Base-by-base conservation (phyloP, 2,113 vertebrate species). In the Beaufortia kweichowensis region DNA sequence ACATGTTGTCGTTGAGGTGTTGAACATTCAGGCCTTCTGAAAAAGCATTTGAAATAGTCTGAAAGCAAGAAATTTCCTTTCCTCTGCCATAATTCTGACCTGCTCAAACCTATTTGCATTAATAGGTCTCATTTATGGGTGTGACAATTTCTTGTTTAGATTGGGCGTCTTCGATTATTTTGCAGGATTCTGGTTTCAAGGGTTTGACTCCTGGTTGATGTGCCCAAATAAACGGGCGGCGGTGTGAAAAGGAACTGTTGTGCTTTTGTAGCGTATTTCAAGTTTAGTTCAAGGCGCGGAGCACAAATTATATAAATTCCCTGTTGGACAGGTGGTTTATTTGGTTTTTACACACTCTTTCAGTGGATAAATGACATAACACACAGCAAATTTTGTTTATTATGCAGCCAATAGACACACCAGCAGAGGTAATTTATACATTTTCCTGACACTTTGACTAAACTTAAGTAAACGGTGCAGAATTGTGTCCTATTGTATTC, bases 301-400 rank as follows among this genome's bases (percentile, higher is more conserved):
- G 35, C 46, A 10, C 28, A 60, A 74, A 41, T 67, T 46, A 74
- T 74, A 74, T 23, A 48, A 66, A 14, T 33, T 60, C 10, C 21
- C 24, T 28, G 33, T 21, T 21, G 67, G 79, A 73, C 60, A 70
- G 53, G 60, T 80, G 17, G 62, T 61, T 84, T 79, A 68, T 77
- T 81, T 81, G 35, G 48, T 35, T 69, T 43, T 66, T 77, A 43
- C 61, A 57, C 39, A 53, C 43, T 29, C 24, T 28, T 29, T 41
- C 24, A 31, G 35, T 84, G 80, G 83, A 87, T 85, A 85, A 85
- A 87, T 85, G 83, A 23, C 19, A 75, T 15, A 68, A 55, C 28
- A 60, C 15, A 28, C 69, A 4, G 19, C 17, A 73, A 73, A 73
- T 9, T 26, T 61, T 29, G 17, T 48, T 5, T 61, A 48, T 31